phyloP scores from a whole-genome alignment of 2,113 vertebrate genomes.

The Setophaga kirtlandii region DNA sequence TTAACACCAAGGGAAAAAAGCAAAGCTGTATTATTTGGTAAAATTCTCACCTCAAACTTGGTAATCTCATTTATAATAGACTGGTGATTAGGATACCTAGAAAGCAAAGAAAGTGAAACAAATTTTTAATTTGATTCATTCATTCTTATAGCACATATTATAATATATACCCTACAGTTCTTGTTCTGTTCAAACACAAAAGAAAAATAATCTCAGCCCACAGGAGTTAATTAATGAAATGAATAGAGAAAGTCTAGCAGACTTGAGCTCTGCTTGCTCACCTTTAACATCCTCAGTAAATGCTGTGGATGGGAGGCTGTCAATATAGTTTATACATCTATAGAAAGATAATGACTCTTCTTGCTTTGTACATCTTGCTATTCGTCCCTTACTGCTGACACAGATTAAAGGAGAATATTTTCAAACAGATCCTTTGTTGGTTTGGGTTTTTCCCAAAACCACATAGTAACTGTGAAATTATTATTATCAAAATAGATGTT shows the following conservation, averaged over 20 bases:
- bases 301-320: neutral
- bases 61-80: neutral
- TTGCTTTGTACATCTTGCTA: neutral
- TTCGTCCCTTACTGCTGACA: neutral
- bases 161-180: neutral
- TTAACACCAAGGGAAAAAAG: neutral
- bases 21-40: neutral
- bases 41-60: neutral
- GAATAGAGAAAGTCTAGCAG: neutral
- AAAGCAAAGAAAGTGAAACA: neutral
- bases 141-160: neutral
- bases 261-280: neutral
- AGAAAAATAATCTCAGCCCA: neutral
- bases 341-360: neutral
- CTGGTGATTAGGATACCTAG: neutral
- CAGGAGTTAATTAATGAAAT: neutral
- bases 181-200: neutral
- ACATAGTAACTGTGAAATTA: neutral
- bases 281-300: neutral
- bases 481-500: neutral
- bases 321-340: neutral
- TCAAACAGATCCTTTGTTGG: neutral
- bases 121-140: neutral
- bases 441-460: neutral
- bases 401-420: neutral